Percentiles rank a stretch among this genome's conserved stretches.
Evolutionary conservation across 2,113 vertebrate genomes (phyloP).

Genomic region (Periophthalmodon schlosseri): DNA sequence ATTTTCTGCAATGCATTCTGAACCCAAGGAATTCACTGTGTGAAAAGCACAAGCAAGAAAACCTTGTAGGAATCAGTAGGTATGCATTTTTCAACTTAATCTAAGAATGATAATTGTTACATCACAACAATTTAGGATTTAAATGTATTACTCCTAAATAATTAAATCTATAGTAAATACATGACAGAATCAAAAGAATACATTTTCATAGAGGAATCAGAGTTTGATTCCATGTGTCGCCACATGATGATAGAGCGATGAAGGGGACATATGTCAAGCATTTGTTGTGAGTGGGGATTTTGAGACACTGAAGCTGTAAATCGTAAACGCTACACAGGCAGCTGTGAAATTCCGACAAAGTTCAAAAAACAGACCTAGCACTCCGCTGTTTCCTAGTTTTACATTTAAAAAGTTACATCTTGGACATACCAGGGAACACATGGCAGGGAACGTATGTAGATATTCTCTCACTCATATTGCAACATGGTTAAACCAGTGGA

Average conservation of each 20-base stretch:
- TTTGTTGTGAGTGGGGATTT: slow-evolving; percentile 61
- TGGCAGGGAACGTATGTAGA: not conserved
- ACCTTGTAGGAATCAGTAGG: too few relatives aligned
- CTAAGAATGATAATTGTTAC: too few relatives aligned
- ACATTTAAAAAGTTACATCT: not conserved
- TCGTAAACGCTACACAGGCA: slow-evolving; percentile 16
- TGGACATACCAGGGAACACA: not conserved
- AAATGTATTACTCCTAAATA: not conserved
- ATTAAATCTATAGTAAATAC: not conserved
- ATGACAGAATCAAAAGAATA: too few relatives aligned
- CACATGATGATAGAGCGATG: slow-evolving; percentile 38
- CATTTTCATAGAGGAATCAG: slow-evolving; percentile 9
- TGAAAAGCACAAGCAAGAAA: too few relatives aligned
- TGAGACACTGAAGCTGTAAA: slow-evolving; percentile 47
- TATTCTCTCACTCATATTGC: slow-evolving; percentile 63
- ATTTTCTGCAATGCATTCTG: too few relatives aligned
- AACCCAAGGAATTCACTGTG: too few relatives aligned
- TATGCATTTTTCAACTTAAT: too few relatives aligned
- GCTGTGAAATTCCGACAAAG: slow-evolving; percentile 26
- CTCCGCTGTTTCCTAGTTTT: not conserved
- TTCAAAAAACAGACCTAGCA: slow-evolving; percentile 4
- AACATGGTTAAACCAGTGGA: slow-evolving; percentile 54
- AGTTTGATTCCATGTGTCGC: slow-evolving; percentile 22
- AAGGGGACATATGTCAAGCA: slow-evolving; percentile 63
- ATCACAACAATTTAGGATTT: too few relatives aligned